Conservation (phyloP, 2,113 vertebrate species). For the Calonectris borealis region DNA sequence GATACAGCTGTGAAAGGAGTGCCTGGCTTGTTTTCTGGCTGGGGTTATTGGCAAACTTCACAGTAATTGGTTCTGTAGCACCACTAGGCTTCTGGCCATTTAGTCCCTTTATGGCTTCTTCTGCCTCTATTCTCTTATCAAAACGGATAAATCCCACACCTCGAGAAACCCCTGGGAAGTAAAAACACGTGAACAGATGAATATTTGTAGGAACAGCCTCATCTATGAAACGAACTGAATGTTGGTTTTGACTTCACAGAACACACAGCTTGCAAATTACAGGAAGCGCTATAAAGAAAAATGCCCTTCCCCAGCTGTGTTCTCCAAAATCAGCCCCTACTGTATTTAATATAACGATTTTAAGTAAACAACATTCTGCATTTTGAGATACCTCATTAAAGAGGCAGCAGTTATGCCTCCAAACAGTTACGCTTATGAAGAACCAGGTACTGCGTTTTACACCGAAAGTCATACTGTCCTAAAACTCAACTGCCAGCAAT, state of each 20-base stretch:
- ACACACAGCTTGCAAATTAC: neutral
- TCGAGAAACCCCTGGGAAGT: slow-evolving; percentile 91
- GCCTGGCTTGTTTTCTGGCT: slow-evolving; percentile 99
- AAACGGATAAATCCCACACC: slow-evolving; percentile 99
- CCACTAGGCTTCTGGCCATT: slow-evolving; percentile 99
- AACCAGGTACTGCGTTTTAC: neutral
- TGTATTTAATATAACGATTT: fast-evolving
- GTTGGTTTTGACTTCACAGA: neutral
- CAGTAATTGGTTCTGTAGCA: slow-evolving; percentile 98
- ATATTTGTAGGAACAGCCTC: neutral
- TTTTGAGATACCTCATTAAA: neutral
- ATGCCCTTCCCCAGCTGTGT: neutral
- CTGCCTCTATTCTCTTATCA: slow-evolving; percentile 99
- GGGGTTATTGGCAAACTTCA: slow-evolving; percentile 99
- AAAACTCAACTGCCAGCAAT: neutral
- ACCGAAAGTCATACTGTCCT: fast-evolving
- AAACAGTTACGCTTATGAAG: neutral
- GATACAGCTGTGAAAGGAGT: slow-evolving; percentile 98
- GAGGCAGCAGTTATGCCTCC: neutral
- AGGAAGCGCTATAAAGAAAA: neutral
- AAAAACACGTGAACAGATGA: neutral
- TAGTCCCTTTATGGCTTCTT: slow-evolving; percentile 99
- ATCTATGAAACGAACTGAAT: neutral
- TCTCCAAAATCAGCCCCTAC: neutral
- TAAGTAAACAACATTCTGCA: neutral